phyloP scores from a whole-genome alignment of 2,113 vertebrate genomes.

The Chrysochloris asiatica region DNA sequence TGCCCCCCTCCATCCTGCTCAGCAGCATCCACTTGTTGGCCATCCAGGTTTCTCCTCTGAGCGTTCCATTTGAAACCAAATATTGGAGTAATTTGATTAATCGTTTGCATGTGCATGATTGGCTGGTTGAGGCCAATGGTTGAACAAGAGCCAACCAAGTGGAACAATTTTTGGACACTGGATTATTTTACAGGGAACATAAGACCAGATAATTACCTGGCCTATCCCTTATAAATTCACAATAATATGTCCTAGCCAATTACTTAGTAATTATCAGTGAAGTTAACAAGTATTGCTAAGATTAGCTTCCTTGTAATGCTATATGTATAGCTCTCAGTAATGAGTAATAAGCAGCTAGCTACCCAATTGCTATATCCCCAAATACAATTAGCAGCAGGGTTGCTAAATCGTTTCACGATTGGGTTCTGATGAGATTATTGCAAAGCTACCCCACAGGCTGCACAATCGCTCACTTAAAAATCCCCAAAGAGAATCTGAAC shows the following conservation, averaged over 20 bases:
- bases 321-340: background rate
- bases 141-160: conserved; percentile 65
- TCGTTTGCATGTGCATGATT: background rate
- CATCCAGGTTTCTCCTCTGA: conserved; percentile 32
- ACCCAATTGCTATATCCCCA: conserved; percentile 51
- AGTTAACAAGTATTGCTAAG: conserved; percentile 61
- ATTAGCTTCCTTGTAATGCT: conserved; percentile 39
- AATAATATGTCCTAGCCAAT: conserved; percentile 69
- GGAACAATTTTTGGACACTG: conserved; percentile 54
- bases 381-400: conserved; percentile 52
- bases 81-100: conserved; percentile 76
- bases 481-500: background rate
- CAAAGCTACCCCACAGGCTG: background rate
- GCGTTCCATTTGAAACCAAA: conserved; percentile 39
- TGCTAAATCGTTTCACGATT: background rate
- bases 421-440: conserved; percentile 43
- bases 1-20: background rate
- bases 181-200: conserved; percentile 73
- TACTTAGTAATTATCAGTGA: conserved; percentile 63
- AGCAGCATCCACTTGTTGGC: conserved; percentile 32
- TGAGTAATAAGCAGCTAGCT: conserved; percentile 52
- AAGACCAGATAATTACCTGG: conserved; percentile 74
- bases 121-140: conserved; percentile 34
- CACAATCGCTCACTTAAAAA: conserved; percentile 7
- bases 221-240: conserved; percentile 64